Evolutionary conservation across 2,113 vertebrate genomes (phyloP).

Genomic region (Phalacrocorax brasilianus): DNA sequence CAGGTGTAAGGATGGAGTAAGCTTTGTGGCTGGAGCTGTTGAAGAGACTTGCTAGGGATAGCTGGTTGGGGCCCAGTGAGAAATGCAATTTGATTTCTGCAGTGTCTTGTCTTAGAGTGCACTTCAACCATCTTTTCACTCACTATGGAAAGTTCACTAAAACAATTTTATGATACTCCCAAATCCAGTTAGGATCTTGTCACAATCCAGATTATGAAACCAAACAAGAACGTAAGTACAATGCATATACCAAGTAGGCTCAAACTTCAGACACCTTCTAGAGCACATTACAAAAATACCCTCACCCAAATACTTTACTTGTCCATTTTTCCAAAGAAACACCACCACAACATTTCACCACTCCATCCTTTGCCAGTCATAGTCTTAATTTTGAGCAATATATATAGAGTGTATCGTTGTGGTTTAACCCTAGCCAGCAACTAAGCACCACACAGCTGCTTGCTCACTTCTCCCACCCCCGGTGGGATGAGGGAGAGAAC

Average conservation of each 20-base stretch:
- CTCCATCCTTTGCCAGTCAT: background rate
- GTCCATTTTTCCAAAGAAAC: background rate
- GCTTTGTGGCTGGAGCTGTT: background rate
- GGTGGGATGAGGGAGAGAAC: too few species aligned
- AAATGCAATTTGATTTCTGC: background rate
- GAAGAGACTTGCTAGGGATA: background rate
- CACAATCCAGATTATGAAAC: background rate
- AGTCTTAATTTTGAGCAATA: background rate
- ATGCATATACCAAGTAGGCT: background rate
- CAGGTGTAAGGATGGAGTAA: background rate
- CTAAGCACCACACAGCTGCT: too few species aligned
- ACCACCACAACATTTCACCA: background rate
- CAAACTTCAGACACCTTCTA: background rate
- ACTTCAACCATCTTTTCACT: background rate
- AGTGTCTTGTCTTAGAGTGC: background rate
- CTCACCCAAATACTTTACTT: background rate
- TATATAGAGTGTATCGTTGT: background rate
- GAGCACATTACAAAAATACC: background rate
- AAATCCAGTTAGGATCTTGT: background rate
- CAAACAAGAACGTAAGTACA: background rate
- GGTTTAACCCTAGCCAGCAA: too few species aligned
- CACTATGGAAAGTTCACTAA: background rate
- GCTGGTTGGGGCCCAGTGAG: background rate
- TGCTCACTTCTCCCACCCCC: too few species aligned
- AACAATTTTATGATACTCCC: background rate